phyloP scores from a whole-genome alignment of 2,888 invertebrate genomes.

The Spilosoma lubricipeda region DNA sequence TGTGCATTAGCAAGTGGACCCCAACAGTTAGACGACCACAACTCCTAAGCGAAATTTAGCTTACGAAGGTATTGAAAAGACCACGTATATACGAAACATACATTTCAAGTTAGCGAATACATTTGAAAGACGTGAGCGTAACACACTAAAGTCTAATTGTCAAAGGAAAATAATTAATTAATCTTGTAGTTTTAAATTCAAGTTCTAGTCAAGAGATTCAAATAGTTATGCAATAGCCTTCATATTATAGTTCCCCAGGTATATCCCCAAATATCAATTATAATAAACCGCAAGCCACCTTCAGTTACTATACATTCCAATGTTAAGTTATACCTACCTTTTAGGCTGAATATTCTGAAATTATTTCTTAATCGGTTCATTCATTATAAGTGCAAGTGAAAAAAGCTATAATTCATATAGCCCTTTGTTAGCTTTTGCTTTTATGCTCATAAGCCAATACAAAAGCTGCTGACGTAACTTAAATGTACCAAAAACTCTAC shows the following conservation, averaged over 20 bases:
- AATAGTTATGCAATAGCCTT: not conserved
- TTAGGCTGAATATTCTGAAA: not conserved
- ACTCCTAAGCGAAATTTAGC: not conserved
- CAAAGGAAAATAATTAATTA: no score
- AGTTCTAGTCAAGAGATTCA: not conserved
- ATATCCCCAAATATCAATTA: not conserved
- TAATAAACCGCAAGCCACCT: no score
- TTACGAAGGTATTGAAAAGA: not conserved
- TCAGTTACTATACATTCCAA: not conserved
- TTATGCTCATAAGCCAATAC: not conserved
- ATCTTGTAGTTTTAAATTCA: no score
- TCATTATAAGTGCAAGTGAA: not conserved
- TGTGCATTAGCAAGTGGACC: not conserved
- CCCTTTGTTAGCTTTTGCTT: not conserved
- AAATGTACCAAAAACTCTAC: not conserved
- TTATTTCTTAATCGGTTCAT: not conserved
- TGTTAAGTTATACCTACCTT: not conserved
- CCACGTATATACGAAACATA: not conserved
- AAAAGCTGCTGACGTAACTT: constrained; percentile 4
- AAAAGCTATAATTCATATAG: not conserved
- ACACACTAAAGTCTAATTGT: no score
- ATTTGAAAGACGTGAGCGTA: no score
- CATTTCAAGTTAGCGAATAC: not conserved
- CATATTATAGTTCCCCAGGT: not conserved
- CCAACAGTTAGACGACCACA: not conserved